Conservation (phyloP, 2,888 invertebrate species). For the Caenorhabditis becei region DNA sequence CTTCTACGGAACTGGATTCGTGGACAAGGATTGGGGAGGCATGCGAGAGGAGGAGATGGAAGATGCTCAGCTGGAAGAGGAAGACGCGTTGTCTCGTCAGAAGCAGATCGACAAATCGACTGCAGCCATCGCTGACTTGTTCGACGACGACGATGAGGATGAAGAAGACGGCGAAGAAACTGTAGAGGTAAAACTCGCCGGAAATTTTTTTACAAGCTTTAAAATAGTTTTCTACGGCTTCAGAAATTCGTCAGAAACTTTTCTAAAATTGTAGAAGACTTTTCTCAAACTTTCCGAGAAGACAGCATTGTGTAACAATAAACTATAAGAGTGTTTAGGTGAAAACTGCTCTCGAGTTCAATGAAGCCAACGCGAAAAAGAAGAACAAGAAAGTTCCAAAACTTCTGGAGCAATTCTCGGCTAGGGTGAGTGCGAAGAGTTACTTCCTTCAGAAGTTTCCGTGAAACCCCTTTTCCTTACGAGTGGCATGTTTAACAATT, state of each 20-base stretch:
- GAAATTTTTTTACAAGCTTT: not conserved
- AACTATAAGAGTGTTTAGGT: too few relatives aligned
- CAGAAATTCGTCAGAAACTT: too few relatives aligned
- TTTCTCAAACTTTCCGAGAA: too few relatives aligned
- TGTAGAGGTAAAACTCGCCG: constrained; percentile 19
- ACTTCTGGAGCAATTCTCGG: constrained; percentile 51
- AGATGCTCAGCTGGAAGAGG: constrained; percentile 71
- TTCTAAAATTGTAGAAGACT: too few relatives aligned
- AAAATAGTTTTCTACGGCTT: too few relatives aligned
- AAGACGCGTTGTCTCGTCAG: constrained; percentile 77
- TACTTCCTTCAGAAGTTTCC: too few relatives aligned
- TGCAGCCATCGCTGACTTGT: constrained; percentile 66
- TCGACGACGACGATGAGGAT: constrained; percentile 66
- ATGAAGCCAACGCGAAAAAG: constrained; percentile 53
- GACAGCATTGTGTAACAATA: too few relatives aligned
- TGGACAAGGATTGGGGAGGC: constrained; percentile 77
- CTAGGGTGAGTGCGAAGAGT: constrained; percentile 62
- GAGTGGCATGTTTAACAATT: not conserved
- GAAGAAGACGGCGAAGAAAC: constrained; percentile 52
- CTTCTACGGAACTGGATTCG: constrained; percentile 82
- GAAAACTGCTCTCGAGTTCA: constrained; percentile 60
- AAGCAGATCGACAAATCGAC: constrained; percentile 72
- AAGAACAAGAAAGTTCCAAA: constrained; percentile 58
- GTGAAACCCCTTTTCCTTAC: not conserved
- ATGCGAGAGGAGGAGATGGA: constrained; percentile 73